These are phyloP conservation scores for Buathra laborator DNA, from an alignment of 2,888 invertebrate genomes.

Conservation along the genomic window DNA sequence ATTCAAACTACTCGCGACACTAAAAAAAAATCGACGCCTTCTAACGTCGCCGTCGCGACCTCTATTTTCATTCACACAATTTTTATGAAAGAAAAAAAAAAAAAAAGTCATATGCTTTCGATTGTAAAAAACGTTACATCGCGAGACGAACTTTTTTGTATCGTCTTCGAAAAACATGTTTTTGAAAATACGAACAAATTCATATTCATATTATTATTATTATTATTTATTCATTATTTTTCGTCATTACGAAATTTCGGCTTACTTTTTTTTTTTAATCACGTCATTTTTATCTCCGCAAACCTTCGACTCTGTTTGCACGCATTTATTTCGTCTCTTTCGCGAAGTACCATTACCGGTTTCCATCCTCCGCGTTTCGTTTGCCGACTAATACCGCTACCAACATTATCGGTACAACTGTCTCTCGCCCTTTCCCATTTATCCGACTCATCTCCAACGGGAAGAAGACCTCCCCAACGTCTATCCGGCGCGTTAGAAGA, in stretches of 20 bases:
- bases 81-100: no score
- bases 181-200: no score
- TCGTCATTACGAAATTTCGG: not conserved
- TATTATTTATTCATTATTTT: no score
- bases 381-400: not conserved
- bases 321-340: not conserved
- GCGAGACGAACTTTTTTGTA: no score
- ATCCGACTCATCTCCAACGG: conserved; percentile 55
- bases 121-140: no score
- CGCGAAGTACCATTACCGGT: not conserved
- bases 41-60: no score
- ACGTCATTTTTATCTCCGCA: not conserved
- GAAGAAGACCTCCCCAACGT: conserved; percentile 41
- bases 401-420: not conserved
- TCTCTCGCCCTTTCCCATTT: conserved; percentile 44
- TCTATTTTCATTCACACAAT: no score
- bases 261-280: not conserved
- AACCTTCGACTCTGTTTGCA: conserved; percentile 17
- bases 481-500: conserved; percentile 70
- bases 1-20: no score
- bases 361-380: conserved; percentile 1
- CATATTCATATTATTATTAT: no score
- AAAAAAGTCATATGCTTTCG: no score
- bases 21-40: no score
- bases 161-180: no score